A percentile compares a stretch with the other conserved stretches of the same genome.
phyloP scores from a whole-genome alignment of 2,888 invertebrate species.

The Siphonodentalium dalli region DNA sequence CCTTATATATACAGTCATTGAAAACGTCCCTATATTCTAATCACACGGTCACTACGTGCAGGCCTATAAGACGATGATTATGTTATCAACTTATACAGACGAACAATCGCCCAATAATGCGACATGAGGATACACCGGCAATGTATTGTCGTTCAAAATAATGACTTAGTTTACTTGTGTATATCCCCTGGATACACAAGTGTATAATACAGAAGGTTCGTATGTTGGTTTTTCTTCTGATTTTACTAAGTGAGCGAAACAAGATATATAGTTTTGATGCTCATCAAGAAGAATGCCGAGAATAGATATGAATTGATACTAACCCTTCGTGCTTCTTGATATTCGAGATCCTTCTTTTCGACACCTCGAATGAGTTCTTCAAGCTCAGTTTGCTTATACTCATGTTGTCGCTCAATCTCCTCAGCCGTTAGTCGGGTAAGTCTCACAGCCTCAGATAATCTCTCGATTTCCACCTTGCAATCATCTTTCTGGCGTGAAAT shows the following conservation, averaged over 20 bases:
- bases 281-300: too few relatives aligned
- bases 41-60: too few relatives aligned
- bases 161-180: too few relatives aligned
- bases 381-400: conserved; percentile 44
- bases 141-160: too few relatives aligned
- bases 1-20: too few relatives aligned
- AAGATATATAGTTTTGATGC: too few relatives aligned
- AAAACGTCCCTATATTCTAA: too few relatives aligned
- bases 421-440: conserved; percentile 41
- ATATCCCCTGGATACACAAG: too few relatives aligned
- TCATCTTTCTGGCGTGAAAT: conserved; percentile 43
- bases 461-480: conserved; percentile 46
- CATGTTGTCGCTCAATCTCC: conserved; percentile 44
- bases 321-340: conserved; percentile 48
- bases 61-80: too few relatives aligned
- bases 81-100: too few relatives aligned
- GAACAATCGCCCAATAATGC: too few relatives aligned
- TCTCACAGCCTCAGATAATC: conserved; percentile 46
- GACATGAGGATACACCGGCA: too few relatives aligned
- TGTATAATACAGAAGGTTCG: background rate
- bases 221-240: background rate
- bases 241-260: background rate
- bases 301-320: background rate
- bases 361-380: conserved; percentile 43
- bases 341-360: conserved; percentile 47